Base-by-base conservation (phyloP, 37 sponge, comb jelly and placozoan genomes). In the Hormiphora californensis region DNA sequence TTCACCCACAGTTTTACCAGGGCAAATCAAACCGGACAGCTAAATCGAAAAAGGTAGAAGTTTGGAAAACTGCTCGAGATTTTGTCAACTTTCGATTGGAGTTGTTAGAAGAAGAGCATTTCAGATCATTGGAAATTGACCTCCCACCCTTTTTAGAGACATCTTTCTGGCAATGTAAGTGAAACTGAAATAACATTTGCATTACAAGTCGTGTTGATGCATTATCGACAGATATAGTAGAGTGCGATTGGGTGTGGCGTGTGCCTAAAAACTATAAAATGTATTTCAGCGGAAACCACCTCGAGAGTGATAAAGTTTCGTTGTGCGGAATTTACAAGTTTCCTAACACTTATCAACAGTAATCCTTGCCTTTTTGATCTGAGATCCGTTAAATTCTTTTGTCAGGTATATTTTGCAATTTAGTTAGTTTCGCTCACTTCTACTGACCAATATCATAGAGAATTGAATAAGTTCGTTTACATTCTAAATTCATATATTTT, bases 141-240 rank as follows among this genome's bases (percentile, higher is more conserved):
- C 43, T 73, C 38, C 21, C 12, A 33, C 81, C 81, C 21, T 73
- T 73, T 36, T 46, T 73, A 1, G 17, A 73, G 81, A 25, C 23
- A 33, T 73, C 81, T 11, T 73, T 73, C 44, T 73, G 81, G 81
- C 81, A 73, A 73, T 73, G 81, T 73, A 40, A 43, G 81, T 41
- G 25, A 7, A 7, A 19, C 17, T 17, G n/a, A n/a, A n/a, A n/a
- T n/a, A 36, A 7, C 28, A 65, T 28, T 57, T 7, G 25, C 59
- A 23, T 17, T 27, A 12, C 25, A 57, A 57, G 3, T 30, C 25
- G 59, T 30, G 5, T 57, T 57, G 21, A 57, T 12, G 25, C 9
- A 49, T 15, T 49, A 49, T 49, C 15, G 53, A n/a, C n/a, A n/a
- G n/a, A n/a, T n/a, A n/a, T n/a, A n/a, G n/a, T n/a, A n/a, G n/a